These are phyloP conservation scores for Limnothrissa miodon DNA, from an alignment of 2,113 vertebrate genomes.

Conservation along the genomic window DNA sequence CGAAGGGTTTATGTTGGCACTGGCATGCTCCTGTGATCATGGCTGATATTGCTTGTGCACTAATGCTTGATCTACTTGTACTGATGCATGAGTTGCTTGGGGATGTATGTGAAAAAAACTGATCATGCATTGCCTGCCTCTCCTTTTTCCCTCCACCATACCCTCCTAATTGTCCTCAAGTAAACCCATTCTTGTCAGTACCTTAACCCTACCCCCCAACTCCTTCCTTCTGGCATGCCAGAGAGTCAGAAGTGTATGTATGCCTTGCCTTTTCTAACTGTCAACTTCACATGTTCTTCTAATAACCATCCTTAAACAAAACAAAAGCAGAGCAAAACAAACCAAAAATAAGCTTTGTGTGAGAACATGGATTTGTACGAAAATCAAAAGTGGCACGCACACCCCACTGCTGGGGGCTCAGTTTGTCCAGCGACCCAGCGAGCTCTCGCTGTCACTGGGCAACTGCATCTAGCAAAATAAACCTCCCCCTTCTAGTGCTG, in stretches of 20 bases:
- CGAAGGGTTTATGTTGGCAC: conserved; percentile 15
- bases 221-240: conserved; percentile 44
- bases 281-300: conserved; percentile 34
- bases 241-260: conserved; percentile 42
- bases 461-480: neutral
- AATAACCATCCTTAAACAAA: conserved; percentile 5
- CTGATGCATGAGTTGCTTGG: conserved; percentile 26
- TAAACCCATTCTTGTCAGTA: conserved; percentile 11
- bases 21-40: conserved; percentile 41
- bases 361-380: conserved; percentile 19
- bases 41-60: conserved; percentile 19
- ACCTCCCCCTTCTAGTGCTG: neutral
- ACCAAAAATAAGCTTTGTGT: conserved; percentile 25
- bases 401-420: neutral
- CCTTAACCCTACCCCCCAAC: neutral
- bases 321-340: neutral
- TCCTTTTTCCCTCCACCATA: neutral
- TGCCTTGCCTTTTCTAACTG: conserved; percentile 46
- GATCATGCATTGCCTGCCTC: neutral
- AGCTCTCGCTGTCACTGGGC: neutral
- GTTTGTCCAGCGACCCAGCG: neutral
- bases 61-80: conserved; percentile 22
- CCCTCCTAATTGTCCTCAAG: neutral
- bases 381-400: conserved; percentile 14
- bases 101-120: neutral